These are phyloP conservation scores for Leptoclinus maculatus DNA, from an alignment of 2,797 vertebrate genomes.

Conservation along the genomic window DNA sequence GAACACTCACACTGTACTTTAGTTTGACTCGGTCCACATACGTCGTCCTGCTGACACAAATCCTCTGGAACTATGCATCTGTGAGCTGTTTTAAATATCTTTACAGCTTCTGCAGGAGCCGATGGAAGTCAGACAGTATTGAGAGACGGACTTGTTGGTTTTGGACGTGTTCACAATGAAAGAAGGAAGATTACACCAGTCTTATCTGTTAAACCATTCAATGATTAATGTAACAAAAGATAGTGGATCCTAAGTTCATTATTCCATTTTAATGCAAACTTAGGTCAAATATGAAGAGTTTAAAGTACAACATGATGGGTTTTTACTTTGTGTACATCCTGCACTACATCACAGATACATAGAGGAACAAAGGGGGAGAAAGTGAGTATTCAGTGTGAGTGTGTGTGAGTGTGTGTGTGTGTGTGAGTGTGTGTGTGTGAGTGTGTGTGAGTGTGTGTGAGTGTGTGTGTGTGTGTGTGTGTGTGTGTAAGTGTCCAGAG, in stretches of 20 bases:
- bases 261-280: not conserved
- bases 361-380: conserved; percentile 51
- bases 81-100: not conserved
- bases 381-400: conserved; percentile 6
- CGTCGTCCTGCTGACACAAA: not conserved
- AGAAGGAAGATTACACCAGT: not conserved
- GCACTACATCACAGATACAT: conserved; percentile 1
- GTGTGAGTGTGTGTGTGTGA: conserved; percentile 25
- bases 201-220: not conserved
- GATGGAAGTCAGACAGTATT: not conserved
- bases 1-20: conserved; percentile 1
- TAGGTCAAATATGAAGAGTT: not conserved
- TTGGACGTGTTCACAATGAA: not conserved
- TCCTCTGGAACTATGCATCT: not conserved
- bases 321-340: not conserved
- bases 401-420: conserved; percentile 24
- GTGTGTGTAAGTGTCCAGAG: conserved; percentile 20
- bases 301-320: not conserved
- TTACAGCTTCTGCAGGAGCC: not conserved
- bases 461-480: conserved; percentile 22
- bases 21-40: not conserved
- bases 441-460: no score
- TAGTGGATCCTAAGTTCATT: not conserved
- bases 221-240: not conserved
- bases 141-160: not conserved